Evolutionary conservation across 1,140 invertebrate species (phyloP).

Genomic region (Bombus sylvicola): DNA sequence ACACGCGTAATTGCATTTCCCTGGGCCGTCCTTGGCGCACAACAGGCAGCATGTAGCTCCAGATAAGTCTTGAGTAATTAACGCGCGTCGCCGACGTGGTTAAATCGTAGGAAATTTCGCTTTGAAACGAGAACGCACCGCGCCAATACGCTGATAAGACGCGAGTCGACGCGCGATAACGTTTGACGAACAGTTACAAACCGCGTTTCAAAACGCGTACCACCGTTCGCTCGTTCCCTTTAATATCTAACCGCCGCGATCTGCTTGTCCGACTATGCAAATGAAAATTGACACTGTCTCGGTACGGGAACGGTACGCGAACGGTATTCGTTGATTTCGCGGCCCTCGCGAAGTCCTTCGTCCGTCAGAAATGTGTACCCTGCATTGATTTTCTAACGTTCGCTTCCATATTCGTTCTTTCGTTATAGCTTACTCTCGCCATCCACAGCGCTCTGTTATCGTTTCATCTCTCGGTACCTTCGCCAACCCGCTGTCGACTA

Average conservation of each 20-base stretch:
- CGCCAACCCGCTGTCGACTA: background rate
- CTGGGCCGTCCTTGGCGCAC: background rate
- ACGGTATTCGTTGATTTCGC: background rate
- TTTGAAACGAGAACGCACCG: background rate
- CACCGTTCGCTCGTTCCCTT: background rate
- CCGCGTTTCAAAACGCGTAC: background rate
- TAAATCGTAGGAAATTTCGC: slow-evolving; percentile 10
- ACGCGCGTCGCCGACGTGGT: background rate
- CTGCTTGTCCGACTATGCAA: background rate
- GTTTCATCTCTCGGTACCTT: no score
- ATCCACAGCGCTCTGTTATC: no score
- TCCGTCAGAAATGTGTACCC: no score
- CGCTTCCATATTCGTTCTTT: background rate
- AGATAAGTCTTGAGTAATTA: slow-evolving; percentile 31
- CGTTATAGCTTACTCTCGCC: no score
- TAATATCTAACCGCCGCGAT: background rate
- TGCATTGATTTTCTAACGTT: background rate
- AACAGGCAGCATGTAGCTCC: background rate
- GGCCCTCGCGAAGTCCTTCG: background rate
- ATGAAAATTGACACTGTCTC: background rate
- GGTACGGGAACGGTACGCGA: no score
- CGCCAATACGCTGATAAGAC: background rate
- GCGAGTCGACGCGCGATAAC: background rate
- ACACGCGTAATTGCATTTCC: slow-evolving; percentile 10
- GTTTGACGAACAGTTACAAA: background rate